Evolutionary conservation across 2,888 invertebrate species (phyloP).

Genomic region (Seira musarum): DNA sequence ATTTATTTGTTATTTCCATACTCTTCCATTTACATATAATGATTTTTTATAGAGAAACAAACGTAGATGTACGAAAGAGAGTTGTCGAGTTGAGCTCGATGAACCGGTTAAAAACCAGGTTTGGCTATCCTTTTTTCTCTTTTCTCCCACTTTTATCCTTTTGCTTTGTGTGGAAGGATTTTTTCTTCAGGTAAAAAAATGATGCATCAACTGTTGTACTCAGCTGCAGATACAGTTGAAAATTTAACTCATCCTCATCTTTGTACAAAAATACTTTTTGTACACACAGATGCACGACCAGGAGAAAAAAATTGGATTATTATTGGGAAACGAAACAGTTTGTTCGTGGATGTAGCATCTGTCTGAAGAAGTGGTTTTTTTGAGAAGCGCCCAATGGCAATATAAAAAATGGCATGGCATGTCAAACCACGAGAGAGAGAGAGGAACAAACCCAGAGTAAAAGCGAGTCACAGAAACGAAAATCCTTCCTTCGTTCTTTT

Average conservation of each 20-base stretch:
- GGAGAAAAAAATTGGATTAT: neutral
- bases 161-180: neutral
- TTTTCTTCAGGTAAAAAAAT: neutral
- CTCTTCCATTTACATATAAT: conserved; percentile 9
- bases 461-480: neutral
- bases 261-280: neutral
- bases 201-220: conserved; percentile 1
- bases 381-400: conserved; percentile 40
- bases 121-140: conserved; percentile 37
- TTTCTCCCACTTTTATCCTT: neutral
- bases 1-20: conserved; percentile 32
- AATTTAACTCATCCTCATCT: neutral
- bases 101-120: conserved; percentile 55
- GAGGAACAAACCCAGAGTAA: neutral
- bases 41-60: neutral
- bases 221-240: conserved; percentile 20
- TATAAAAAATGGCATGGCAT: conserved; percentile 30
- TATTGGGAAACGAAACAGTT: neutral
- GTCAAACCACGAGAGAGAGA: neutral
- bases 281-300: neutral
- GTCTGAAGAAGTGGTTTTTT: conserved; percentile 46
- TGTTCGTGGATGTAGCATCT: conserved; percentile 33
- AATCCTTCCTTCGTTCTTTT: neutral
- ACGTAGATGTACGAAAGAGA: neutral
- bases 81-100: conserved; percentile 44